phyloP scores from a whole-genome alignment of 2,113 vertebrate species.

The rat (Rattus norvegicus) region GRCr8 NC_086019.1:10158001-10158500 shows the following conservation, averaged over 20 bases:
- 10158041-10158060: slow-evolving; percentile 81
- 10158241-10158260: background rate
- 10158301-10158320: slow-evolving; percentile 63
- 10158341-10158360: background rate
- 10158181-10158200: slow-evolving; percentile 76
- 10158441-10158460: slow-evolving; percentile 35
- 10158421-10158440: slow-evolving; percentile 31
- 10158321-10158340: background rate
- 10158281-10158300: slow-evolving; percentile 54
- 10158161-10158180: slow-evolving; percentile 64
- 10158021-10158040: slow-evolving; percentile 77
- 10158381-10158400: background rate
- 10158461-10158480: background rate
- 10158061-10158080: slow-evolving; percentile 65
- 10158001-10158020: slow-evolving; percentile 79
- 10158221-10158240: background rate
- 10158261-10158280: background rate
- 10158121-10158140: slow-evolving; percentile 72
- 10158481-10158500: background rate
- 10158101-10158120: slow-evolving; percentile 66
- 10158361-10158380: background rate
- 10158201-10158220: slow-evolving; percentile 20
- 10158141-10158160: slow-evolving; percentile 77
- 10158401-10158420: slow-evolving; percentile 44
- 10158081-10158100: slow-evolving; percentile 81